Base-by-base conservation (phyloP, 2,888 invertebrate genomes). In the Formica aserva region DNA sequence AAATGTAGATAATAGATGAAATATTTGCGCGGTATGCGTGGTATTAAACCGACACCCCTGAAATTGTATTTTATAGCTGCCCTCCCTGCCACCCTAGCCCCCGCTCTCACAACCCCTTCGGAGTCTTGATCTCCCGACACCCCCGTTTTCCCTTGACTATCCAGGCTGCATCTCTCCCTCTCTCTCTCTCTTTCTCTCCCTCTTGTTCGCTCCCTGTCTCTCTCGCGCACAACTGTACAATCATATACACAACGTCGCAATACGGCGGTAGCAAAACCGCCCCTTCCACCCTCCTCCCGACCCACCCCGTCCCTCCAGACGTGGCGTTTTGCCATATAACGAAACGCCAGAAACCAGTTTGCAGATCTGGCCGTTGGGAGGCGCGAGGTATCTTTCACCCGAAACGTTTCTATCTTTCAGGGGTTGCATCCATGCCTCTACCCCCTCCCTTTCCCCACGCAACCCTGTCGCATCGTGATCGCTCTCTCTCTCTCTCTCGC, bases 1-100 rank as follows among this genome's bases (percentile, higher is more conserved):
- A 85, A 89, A 87, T 84, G 83, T 87, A 85, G 86, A 89, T 91
- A 89, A 91, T 90, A 86, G 91, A 88, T 87, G 91, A 91, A 89
- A 91, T 91, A 91, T 91, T 90, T 86, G 82, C 76, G 82, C 80
- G 90, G 90, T 89, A 90, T 89, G 88, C 90, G 77, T 67, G 88
- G 88, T 90, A 90, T 91, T 89, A 89, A 91, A 90, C 89, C 88
- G 88, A 88, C 90, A 88, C 85, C 83, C 83, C 69, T 66, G 89
- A 87, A 88, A 80, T 80, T 80, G 78, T 80, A 80, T 80, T 80
- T 80, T 80, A 80, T 88, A 85, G 89, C 85, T 65, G 66, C 55
- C 62, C 41, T 41, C 11, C 78, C 82, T 38, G 41, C 72, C 60
- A 72, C 74, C 85, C 13, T 3, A 35, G 13, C 15, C 38, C 72